Evolutionary conservation across 2,888 invertebrate species (phyloP), one percentile per base, ranked within the genome.

Genomic region (Euplagia quadripunctaria): DNA sequence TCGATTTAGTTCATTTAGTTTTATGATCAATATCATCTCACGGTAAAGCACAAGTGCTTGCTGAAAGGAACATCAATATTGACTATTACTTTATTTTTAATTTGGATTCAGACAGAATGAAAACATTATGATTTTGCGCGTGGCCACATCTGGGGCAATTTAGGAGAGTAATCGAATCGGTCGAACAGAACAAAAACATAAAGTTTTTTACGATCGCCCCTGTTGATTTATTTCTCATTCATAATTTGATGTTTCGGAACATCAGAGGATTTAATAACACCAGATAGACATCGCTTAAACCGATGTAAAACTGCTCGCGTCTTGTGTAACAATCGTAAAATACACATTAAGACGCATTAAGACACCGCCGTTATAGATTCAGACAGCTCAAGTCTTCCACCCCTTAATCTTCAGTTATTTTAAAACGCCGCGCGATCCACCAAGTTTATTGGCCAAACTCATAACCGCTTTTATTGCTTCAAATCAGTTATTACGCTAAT

Each of bases 271-370:
- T 95, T 95, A 94, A 96, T 95, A 94, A 94, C 94, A 86, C 88
- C 90, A 92, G 94, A 95, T 94, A 94, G 94, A 89, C 91, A 93
- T 94, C 94, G 94, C 94, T 95, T 93, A 92, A 92, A 90, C 90
- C 89, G 91, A 92, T 93, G 94, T 94, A 91, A 93, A 94, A 95
- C 92, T 92, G 94, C 91, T 90, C 90, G 90, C 91, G 88, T 94
- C 93, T 95, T 95, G 93, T 94, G 95, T 94, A 95, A 95, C 93
- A 92, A 93, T 94, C 95, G 93, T 96, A 96, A 96, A 96, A 95
- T 94, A 90, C 94, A 93, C 95, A 95, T 95, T 96, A 96, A 94
- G 94, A 91, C 90, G 95, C 96, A 95, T 95, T 95, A 95, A 93
- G 91, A 92, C 89, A 89, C 89, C 87, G 84, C 84, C 88, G 90